Percentiles rank a stretch among this genome's conserved stretches.
Conservation (phyloP, 2,797 vertebrate species). For the Sebastes alutus region DNA sequence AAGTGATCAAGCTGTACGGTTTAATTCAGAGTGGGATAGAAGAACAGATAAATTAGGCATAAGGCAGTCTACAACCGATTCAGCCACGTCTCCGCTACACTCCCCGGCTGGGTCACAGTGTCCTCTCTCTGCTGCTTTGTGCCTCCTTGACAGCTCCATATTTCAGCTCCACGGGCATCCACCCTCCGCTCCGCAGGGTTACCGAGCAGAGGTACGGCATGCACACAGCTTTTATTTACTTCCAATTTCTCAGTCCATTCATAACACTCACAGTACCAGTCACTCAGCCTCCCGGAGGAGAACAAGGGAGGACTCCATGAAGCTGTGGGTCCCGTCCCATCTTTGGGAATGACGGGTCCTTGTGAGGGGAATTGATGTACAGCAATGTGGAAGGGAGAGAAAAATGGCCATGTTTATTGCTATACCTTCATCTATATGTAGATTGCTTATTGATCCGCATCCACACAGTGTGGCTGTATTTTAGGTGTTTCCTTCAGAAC, state of each 20-base stretch:
- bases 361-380: slow-evolving; percentile 11
- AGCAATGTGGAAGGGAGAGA: background rate
- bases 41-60: background rate
- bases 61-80: slow-evolving; percentile 6
- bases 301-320: background rate
- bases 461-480: background rate
- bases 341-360: background rate
- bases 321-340: background rate
- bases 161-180: slow-evolving; percentile 66
- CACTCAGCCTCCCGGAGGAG: slow-evolving; percentile 13
- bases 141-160: slow-evolving; percentile 71
- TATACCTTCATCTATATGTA: slow-evolving; percentile 37
- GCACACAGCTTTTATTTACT: slow-evolving; percentile 58
- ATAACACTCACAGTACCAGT: slow-evolving; percentile 24
- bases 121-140: slow-evolving; percentile 56
- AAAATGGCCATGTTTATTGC: slow-evolving; percentile 28
- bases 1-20: background rate
- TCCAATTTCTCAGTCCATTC: slow-evolving; percentile 43
- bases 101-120: slow-evolving; percentile 58
- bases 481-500: background rate
- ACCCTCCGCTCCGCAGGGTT: slow-evolving; percentile 46
- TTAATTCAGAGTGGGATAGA: slow-evolving; percentile 13
- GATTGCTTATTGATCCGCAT: slow-evolving; percentile 46
- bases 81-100: slow-evolving; percentile 5
- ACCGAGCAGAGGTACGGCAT: slow-evolving; percentile 29